Evolutionary conservation across 2,888 invertebrate species (phyloP).

Genomic region (Branchellion lobata): DNA sequence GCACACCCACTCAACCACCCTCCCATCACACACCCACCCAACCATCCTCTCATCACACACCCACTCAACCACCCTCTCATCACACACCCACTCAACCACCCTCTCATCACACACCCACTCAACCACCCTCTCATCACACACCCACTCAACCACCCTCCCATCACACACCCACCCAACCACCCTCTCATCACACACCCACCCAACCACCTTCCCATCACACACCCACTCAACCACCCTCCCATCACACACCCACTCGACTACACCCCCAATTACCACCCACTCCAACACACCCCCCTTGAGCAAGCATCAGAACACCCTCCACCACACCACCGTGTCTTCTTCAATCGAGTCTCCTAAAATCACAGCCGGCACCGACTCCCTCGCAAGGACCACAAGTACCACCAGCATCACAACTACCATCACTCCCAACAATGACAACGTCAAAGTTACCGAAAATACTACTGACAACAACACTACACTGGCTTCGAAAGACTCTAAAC

Average conservation of each 20-base stretch:
- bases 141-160: not conserved
- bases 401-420: not conserved
- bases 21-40: not conserved
- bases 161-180: not conserved
- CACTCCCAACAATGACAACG: not conserved
- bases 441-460: not conserved
- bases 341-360: too few species aligned
- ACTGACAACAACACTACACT: not conserved
- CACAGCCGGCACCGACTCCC: too few species aligned
- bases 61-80: not conserved
- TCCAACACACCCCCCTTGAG: too few species aligned
- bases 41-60: too few species aligned
- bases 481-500: not conserved
- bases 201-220: too few species aligned
- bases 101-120: not conserved
- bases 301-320: too few species aligned
- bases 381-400: not conserved
- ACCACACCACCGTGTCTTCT: too few species aligned
- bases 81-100: not conserved
- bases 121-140: too few species aligned
- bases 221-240: not conserved
- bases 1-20: not conserved
- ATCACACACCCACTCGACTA: not conserved
- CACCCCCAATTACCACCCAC: not conserved
- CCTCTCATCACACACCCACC: not conserved